Evolutionary conservation across 2,888 invertebrate species (phyloP), one percentile per base, ranked within the genome.

Genomic region (Cephus pygmeus): DNA sequence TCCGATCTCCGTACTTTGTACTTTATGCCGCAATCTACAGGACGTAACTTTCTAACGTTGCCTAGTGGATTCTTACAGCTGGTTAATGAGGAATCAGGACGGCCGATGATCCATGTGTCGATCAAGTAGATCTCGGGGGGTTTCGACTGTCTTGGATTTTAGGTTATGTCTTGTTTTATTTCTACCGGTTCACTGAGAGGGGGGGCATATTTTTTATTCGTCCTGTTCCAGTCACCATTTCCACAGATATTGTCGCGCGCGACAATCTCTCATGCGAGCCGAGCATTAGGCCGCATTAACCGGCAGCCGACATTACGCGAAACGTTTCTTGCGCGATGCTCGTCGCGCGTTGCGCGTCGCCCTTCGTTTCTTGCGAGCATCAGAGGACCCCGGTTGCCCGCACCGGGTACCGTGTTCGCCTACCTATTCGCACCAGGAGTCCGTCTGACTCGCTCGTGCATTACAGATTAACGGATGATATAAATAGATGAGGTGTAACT

Each of bases 291-390:
- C 77, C 76, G 75, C 69, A 33, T 78, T 34, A 77, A 77, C 74
- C 76, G 76, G 73, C 79, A 78, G 33, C 33, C 82, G 77, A 81
- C 78, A 85, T 85, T 84, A 82, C 81, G 81, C 75, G 31, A 71
- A 34, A 75, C 74, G 80, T 82, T 86, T 86, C 84, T 86, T 85
- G 83, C 81, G 69, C 79, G 34, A 40, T 15, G 71, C 33, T 68
- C 40, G 71, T 56, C 73, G 75, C 78, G 76, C 76, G 69, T 76
- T 40, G 40, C 40, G 36, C 36, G 40, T 40, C 15, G 40, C 23
- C 56, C 56, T 23, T 6, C 2, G 23, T 82, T 87, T 86, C 87
- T 86, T 87, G 87, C 83, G 76, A 76, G 77, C 83, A 81, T 82
- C 84, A 80, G 73, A 11, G 31, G 34, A 15, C 31, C 69, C 6